Conservation (phyloP, 2,797 vertebrate species). For the Acrossocheilus wenchowensis region DNA sequence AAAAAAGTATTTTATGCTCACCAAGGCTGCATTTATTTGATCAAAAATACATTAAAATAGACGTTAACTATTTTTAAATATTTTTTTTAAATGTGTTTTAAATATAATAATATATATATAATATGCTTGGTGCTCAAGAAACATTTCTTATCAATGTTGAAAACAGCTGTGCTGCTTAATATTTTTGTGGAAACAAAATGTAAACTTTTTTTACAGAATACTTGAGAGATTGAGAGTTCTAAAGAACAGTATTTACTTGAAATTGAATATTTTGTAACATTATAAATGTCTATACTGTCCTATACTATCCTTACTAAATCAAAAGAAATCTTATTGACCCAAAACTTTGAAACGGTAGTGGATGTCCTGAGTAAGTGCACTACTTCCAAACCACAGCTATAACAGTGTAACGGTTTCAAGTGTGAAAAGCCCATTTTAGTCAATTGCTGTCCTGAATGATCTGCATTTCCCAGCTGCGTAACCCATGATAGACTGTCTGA, state of each 20-base stretch:
- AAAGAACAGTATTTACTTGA: background rate
- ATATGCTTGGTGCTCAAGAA: background rate
- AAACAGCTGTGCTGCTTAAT: background rate
- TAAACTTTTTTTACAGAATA: background rate
- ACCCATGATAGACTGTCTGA: constrained; percentile 11
- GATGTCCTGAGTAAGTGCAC: background rate
- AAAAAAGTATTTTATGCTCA: background rate
- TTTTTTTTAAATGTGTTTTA: background rate
- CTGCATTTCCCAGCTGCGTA: background rate
- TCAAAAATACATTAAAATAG: background rate
- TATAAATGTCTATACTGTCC: no score
- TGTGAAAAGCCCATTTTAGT: constrained; percentile 8
- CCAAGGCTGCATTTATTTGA: background rate
- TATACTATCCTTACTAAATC: background rate
- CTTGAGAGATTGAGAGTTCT: no score
- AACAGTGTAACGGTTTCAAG: background rate
- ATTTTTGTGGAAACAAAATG: background rate
- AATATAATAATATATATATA: background rate
- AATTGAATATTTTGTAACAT: background rate
- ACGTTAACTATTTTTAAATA: background rate
- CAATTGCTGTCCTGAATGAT: constrained; percentile 1
- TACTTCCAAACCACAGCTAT: background rate
- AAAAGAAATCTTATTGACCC: background rate
- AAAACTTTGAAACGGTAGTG: background rate
- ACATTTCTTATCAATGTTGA: background rate